Evolutionary conservation across 1,140 invertebrate species (phyloP), one percentile per base, ranked within the genome.

Genomic region (Andricus grossulariae): DNA sequence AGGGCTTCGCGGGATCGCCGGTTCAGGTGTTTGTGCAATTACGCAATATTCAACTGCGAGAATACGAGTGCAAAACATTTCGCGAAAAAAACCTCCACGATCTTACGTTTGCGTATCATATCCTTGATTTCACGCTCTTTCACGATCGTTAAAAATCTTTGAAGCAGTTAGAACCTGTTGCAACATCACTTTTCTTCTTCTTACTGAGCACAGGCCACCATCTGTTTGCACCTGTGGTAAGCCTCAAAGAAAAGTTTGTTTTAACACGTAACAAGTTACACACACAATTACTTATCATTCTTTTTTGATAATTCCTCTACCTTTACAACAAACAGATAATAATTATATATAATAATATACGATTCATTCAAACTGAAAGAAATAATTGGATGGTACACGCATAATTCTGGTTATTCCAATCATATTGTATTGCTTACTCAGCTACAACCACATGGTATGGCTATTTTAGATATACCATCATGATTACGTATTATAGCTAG

Each of bases 111-210:
- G n/a, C 15, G 4, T 39, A 66, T 66, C 32, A 66, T 66, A 66
- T 66, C 16, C 32, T 66, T 8, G 25, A 32, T 66, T 66, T 66
- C 60, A 66, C 60, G 60, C 60, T n/a, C 32, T 60, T 66, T 66
- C 32, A 12, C 32, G 15, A 66, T 16, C 25, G 32, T 66, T 66
- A 66, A 66, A 66, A 66, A 66, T 66, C 25, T 66, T 39, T 16
- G 25, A 66, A 66, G 60, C 13, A 45, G 60, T 66, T 39, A 39
- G 8, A 66, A 21, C 11, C 25, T 45, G 12, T 8, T 45, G 39
- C 39, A 45, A 11, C 39, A 45, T 45, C 21, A 15, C 57, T 66
- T 16, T n/a, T 66, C 21, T 32, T 66, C 60, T 32, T 66, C 60
- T 66, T n/a, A 25, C 25, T 4, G 16, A 15, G 25, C 11, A 32